phyloP scores from a whole-genome alignment of 1,140 invertebrate genomes.

The Leptinotarsa undecemlineata region DNA sequence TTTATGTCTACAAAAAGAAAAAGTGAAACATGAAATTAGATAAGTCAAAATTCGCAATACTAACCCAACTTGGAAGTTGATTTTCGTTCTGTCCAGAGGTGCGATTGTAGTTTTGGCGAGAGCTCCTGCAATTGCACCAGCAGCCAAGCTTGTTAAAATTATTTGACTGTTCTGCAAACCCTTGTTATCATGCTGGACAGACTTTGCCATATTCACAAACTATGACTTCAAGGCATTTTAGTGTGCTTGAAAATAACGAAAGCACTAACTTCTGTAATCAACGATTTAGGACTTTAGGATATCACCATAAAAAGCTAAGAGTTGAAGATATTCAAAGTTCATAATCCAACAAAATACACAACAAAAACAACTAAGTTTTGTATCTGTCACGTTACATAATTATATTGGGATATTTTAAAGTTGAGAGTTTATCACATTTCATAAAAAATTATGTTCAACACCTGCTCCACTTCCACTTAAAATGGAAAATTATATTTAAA shows the following conservation, averaged over 20 bases:
- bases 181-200: slow-evolving; percentile 28
- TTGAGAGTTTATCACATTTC: too few relatives aligned
- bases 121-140: slow-evolving; percentile 90
- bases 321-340: too few relatives aligned
- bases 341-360: too few relatives aligned
- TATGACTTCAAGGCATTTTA: slow-evolving; percentile 17
- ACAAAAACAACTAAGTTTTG: too few relatives aligned
- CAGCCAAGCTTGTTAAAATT: slow-evolving; percentile 72
- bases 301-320: too few relatives aligned
- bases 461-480: too few relatives aligned
- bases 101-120: slow-evolving; percentile 95
- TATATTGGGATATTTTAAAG: too few relatives aligned
- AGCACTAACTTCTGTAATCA: too few relatives aligned
- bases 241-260: background rate
- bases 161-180: slow-evolving; percentile 57
- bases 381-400: too few relatives aligned
- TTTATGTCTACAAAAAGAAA: slow-evolving; percentile 60
- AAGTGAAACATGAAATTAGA: background rate
- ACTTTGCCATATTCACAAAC: slow-evolving; percentile 44
- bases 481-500: too few relatives aligned
- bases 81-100: slow-evolving; percentile 95
- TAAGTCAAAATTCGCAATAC: slow-evolving; percentile 22
- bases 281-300: too few relatives aligned
- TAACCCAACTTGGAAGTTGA: slow-evolving; percentile 91
- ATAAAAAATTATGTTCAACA: too few relatives aligned